Evolutionary conservation across 2,113 vertebrate species (phyloP).

Genomic region (Odontophorus gujanensis): DNA sequence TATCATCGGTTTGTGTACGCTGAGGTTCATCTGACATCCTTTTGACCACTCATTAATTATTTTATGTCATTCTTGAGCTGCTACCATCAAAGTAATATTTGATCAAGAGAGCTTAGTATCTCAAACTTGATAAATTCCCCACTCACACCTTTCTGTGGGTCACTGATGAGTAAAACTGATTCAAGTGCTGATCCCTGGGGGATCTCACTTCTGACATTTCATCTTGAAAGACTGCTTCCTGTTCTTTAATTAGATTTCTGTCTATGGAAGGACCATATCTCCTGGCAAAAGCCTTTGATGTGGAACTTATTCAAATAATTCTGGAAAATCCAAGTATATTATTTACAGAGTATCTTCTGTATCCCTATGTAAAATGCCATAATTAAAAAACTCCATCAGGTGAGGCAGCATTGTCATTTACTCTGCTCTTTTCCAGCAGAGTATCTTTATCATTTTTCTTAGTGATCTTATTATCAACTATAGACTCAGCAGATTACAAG

Average conservation of each 20-base stretch:
- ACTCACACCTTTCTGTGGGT: background rate
- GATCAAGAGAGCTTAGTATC: background rate
- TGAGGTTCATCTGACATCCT: background rate
- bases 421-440: background rate
- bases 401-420: background rate
- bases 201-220: background rate
- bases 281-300: background rate
- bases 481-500: background rate
- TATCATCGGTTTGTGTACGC: fast-evolving
- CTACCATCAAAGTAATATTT: background rate
- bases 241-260: background rate
- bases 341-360: background rate
- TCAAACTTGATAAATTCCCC: background rate
- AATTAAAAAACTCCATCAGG: background rate
- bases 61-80: background rate
- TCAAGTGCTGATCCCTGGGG: background rate
- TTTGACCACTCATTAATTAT: background rate
- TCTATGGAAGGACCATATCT: background rate
- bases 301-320: background rate
- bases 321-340: background rate
- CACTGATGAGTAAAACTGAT: background rate
- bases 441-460: background rate
- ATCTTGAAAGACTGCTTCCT: background rate
- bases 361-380: fast-evolving
- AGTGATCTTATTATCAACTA: background rate